Evolutionary conservation across 2,797 vertebrate species (phyloP).

Genomic region (Ibycter americanus): DNA sequence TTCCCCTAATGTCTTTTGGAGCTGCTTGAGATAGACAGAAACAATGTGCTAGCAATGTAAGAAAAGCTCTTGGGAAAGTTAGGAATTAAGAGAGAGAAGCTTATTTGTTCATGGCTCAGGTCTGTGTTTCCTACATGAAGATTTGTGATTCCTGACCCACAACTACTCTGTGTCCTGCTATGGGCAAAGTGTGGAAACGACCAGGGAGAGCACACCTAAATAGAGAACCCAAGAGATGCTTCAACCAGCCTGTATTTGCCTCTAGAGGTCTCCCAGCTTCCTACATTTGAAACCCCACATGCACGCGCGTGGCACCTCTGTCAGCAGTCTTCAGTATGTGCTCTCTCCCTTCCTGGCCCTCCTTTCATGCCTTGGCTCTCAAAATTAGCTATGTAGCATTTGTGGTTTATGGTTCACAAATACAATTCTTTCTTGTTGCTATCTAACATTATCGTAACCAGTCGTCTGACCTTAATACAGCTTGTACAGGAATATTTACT

Average conservation of each 20-base stretch:
- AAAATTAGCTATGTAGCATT: background rate
- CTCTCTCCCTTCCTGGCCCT: background rate
- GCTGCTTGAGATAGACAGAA: background rate
- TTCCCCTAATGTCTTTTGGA: background rate
- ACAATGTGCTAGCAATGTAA: background rate
- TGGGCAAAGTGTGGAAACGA: background rate
- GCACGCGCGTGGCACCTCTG: accelerated
- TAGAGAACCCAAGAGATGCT: background rate
- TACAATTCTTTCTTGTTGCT: background rate
- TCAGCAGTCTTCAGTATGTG: background rate
- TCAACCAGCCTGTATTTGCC: background rate
- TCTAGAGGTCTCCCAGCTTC: constrained; percentile 36
- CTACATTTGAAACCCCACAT: background rate
- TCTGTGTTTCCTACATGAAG: background rate
- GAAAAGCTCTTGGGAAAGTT: background rate
- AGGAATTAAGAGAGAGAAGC: background rate
- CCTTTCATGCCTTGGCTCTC: background rate
- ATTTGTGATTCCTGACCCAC: background rate
- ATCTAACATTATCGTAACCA: background rate
- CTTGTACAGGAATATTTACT: background rate
- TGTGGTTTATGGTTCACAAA: background rate
- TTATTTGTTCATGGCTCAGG: background rate
- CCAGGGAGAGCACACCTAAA: background rate
- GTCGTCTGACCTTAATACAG: background rate
- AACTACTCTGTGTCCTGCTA: background rate